Base-by-base conservation (phyloP, 1,140 invertebrate species). In the Drosophila pandora region DNA sequence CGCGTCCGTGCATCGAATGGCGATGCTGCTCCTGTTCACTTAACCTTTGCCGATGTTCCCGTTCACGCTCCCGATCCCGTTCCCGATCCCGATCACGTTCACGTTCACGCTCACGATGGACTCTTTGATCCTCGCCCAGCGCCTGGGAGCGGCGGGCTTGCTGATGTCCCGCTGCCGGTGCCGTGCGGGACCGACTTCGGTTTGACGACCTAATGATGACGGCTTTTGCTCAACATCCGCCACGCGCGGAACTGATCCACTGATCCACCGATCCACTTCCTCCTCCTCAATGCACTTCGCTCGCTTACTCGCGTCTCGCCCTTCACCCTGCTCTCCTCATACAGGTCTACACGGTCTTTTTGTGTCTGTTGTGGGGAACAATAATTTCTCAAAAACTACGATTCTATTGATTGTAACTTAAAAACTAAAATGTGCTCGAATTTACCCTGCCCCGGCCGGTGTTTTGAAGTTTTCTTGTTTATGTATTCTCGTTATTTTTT, bases 311-410 rank as follows among this genome's bases (percentile, higher is more conserved):
- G 73, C 71, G 76, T 76, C 68, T 53, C 48, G 58, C 58, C 49
- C 34, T 49, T 70, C 52, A 57, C 67, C 67, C 67, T 69, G 64
- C 32, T 69, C 52, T 55, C 64, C 41, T 69, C 67, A 70, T 70
- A 52, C 50, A 47, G 56, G 53, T 79, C 59, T 63, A 53, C 64
- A 54, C 67, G 49, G 68, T 50, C 54, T 61, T 47, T 64, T 30
- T 39, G 58, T 67, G 37, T 80, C 59, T 79, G 58, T 39, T 70
- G 56, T 65, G 65, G 64, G 62, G 67, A 85, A 85, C 73, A 70
- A 84, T 61, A 81, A 85, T 85, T 85, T 87, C 84, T 83, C 77
- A 70, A 76, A 87, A 88, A 79, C 71, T 79, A 85, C 76, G 62
- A 78, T 88, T 69, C 72, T 75, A 59, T 47, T 54, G 39, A 41